These are phyloP conservation scores for Drosophila antonietae DNA, from an alignment of 2,888 invertebrate genomes.

Conservation along the genomic window DNA sequence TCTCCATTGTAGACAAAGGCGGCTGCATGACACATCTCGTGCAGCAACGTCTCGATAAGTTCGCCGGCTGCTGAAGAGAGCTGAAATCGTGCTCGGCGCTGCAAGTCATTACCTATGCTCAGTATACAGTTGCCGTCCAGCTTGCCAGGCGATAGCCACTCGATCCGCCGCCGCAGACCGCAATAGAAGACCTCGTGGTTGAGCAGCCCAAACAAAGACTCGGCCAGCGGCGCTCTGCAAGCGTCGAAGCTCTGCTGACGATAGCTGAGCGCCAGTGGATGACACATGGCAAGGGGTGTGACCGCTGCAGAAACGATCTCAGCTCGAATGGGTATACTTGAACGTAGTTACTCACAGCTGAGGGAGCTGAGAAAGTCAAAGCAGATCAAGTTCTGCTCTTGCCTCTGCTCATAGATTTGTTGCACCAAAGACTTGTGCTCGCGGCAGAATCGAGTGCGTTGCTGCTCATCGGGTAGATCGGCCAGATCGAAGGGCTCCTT, in stretches of 20 bases:
- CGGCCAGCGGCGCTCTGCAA: slow-evolving; percentile 4
- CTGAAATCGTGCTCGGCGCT: slow-evolving; percentile 18
- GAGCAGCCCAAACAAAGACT: slow-evolving; percentile 24
- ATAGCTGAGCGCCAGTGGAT: slow-evolving; percentile 40
- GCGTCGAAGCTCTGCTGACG: slow-evolving; percentile 17
- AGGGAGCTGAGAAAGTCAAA: slow-evolving; percentile 41
- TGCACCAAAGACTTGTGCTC: not conserved
- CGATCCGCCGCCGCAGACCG: slow-evolving; percentile 24
- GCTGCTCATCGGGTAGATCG: not conserved
- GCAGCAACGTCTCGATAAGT: slow-evolving; percentile 25
- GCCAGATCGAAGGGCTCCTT: slow-evolving; percentile 1
- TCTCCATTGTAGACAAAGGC: slow-evolving; percentile 48
- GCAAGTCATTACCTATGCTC: not conserved
- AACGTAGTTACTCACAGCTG: slow-evolving; percentile 15
- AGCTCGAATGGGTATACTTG: not conserved
- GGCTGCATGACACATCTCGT: slow-evolving; percentile 48
- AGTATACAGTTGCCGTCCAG: slow-evolving; percentile 2
- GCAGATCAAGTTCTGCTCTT: slow-evolving; percentile 6
- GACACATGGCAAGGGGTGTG: slow-evolving; percentile 35
- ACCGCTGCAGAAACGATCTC: slow-evolving; percentile 13
- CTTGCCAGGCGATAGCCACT: slow-evolving; percentile 20
- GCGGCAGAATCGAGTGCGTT: not conserved
- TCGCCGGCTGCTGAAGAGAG: slow-evolving; percentile 4
- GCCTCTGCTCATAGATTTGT: slow-evolving; percentile 23
- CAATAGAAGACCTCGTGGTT: slow-evolving; percentile 53